phyloP scores from a whole-genome alignment of 2,113 vertebrate genomes.

The Urocynchramus pylzowi region DNA sequence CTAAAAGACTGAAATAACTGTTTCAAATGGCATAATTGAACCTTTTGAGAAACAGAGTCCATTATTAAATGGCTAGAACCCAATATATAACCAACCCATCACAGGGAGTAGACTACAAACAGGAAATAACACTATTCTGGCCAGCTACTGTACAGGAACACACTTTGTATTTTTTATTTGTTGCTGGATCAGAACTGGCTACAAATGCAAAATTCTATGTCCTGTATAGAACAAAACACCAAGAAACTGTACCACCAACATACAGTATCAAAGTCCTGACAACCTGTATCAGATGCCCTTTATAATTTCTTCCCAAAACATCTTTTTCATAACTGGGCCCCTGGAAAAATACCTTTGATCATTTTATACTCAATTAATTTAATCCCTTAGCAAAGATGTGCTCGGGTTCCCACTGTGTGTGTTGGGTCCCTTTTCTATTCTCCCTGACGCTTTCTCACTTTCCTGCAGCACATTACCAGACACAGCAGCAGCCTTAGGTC shows the following conservation, averaged over 20 bases:
- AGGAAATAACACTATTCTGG: not conserved
- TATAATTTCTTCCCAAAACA: not conserved
- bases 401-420: not conserved
- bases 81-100: not conserved
- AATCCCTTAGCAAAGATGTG: not conserved
- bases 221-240: not conserved
- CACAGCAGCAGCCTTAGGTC: not conserved
- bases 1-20: not conserved
- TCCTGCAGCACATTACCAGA: not conserved
- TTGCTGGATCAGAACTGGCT: not conserved
- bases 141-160: not conserved
- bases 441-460: not conserved
- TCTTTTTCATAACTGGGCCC: not conserved
- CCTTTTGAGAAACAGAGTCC: not conserved
- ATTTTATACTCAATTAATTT: not conserved
- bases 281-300: not conserved
- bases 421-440: not conserved
- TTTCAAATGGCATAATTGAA: not conserved
- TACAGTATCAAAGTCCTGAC: not conserved
- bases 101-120: not conserved
- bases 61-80: not conserved
- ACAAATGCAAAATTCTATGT: not conserved
- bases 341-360: not conserved
- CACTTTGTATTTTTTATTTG: not conserved
- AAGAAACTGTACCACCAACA: not conserved